Percentiles rank a stretch among this genome's conserved stretches.
These are phyloP conservation scores for Antennarius maculatus DNA, from an alignment of 2,797 vertebrate species.

Conservation along the genomic window DNA sequence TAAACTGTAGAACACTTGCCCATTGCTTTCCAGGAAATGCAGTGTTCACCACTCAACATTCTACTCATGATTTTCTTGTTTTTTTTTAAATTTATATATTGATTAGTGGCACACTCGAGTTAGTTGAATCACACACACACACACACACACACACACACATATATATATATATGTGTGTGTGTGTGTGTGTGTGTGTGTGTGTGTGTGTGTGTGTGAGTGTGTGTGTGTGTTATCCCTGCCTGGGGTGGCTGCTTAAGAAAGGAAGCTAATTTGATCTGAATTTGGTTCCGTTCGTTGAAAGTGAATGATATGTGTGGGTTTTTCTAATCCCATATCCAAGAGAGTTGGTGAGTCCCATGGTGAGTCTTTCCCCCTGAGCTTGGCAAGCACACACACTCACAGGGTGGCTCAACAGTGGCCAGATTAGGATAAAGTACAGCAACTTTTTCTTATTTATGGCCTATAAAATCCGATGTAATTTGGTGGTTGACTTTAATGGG, in stretches of 20 bases:
- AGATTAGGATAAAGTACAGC: constrained; percentile 70
- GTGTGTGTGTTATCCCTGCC: constrained; percentile 16
- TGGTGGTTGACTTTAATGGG: constrained; percentile 80
- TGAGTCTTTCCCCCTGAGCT: constrained; percentile 66
- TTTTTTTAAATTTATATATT: too few relatives aligned
- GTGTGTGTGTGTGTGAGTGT: too few relatives aligned
- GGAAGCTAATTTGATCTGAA: constrained; percentile 59
- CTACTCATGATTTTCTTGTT: constrained; percentile 31
- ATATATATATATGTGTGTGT: too few relatives aligned
- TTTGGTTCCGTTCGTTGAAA: constrained; percentile 38
- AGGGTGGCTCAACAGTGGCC: constrained; percentile 72
- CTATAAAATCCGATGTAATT: constrained; percentile 81
- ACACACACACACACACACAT: too few relatives aligned
- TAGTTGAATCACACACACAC: too few relatives aligned
- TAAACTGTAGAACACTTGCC: constrained; percentile 64
- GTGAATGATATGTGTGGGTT: constrained; percentile 16
- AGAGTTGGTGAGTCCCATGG: constrained; percentile 55
- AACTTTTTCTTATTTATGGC: constrained; percentile 79
- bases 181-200: too few relatives aligned
- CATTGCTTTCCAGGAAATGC: constrained; percentile 70
- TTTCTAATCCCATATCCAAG: constrained; percentile 29
- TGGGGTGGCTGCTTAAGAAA: constrained; percentile 40
- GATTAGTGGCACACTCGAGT: too few relatives aligned
- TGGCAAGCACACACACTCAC: constrained; percentile 48
- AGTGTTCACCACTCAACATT: constrained; percentile 47